These are phyloP conservation scores for Agriotes lineatus DNA, from an alignment of 2,888 invertebrate genomes.

Conservation along the genomic window DNA sequence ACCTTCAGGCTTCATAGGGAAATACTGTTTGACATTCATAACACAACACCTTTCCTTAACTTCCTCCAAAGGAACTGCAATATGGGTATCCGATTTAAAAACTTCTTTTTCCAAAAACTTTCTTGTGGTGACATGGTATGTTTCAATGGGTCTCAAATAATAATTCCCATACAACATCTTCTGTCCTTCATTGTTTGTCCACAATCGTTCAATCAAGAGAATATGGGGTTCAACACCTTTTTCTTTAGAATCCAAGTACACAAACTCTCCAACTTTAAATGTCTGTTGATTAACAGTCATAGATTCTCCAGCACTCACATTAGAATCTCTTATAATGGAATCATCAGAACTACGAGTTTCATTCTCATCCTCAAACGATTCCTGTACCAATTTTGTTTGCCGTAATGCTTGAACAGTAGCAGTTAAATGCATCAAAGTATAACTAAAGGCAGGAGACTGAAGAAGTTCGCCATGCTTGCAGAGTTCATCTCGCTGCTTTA, in stretches of 20 bases:
- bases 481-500: conserved; percentile 77
- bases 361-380: conserved; percentile 82
- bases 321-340: conserved; percentile 59
- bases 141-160: conserved; percentile 93
- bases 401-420: conserved; percentile 81
- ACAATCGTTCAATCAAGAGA: conserved; percentile 89
- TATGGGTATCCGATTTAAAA: conserved; percentile 92
- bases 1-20: conserved; percentile 88
- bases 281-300: conserved; percentile 83
- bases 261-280: conserved; percentile 90
- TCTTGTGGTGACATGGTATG: conserved; percentile 93
- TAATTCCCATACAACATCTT: conserved; percentile 94
- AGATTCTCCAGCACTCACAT: conserved; percentile 67
- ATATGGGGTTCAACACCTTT: conserved; percentile 80
- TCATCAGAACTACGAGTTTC: conserved; percentile 71
- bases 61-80: conserved; percentile 86
- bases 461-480: conserved; percentile 85
- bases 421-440: conserved; percentile 81
- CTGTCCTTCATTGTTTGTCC: conserved; percentile 85
- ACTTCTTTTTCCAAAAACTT: conserved; percentile 97
- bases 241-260: conserved; percentile 80
- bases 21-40: conserved; percentile 94
- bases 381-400: conserved; percentile 81
- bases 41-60: conserved; percentile 92
- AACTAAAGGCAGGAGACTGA: conserved; percentile 88